These are phyloP conservation scores for Cochlearius cochlearius DNA, from an alignment of 2,113 vertebrate species.

Conservation along the genomic window DNA sequence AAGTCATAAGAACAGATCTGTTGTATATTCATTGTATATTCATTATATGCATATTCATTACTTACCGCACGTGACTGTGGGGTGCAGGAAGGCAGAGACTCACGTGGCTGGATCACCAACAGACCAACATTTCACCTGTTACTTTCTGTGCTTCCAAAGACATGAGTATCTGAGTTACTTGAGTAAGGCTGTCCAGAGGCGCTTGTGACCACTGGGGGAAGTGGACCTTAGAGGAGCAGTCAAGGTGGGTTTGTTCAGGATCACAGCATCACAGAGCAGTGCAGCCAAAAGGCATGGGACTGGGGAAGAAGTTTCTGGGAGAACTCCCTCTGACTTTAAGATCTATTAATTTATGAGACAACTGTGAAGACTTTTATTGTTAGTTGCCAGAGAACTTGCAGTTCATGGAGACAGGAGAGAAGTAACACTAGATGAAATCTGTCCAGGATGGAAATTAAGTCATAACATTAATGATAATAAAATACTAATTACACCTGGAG, in stretches of 20 bases:
- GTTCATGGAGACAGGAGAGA: neutral
- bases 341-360: neutral
- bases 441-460: neutral
- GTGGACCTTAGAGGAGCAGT: neutral
- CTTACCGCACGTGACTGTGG: neutral
- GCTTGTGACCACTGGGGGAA: neutral
- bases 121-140: neutral
- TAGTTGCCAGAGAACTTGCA: neutral
- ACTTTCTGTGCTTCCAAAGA: neutral
- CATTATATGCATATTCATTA: neutral
- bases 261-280: neutral
- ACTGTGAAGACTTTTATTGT: neutral
- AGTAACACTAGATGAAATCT: neutral
- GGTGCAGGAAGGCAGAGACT: neutral
- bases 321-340: neutral
- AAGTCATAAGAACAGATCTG: neutral
- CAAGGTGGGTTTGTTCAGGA: neutral
- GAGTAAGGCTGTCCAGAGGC: neutral
- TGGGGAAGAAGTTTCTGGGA: neutral
- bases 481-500: slow-evolving; percentile 50
- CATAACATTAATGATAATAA: slow-evolving; percentile 36
- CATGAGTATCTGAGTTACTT: no score
- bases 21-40: neutral
- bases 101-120: rapidly evolving
- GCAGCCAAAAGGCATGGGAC: neutral